phyloP scores from a whole-genome alignment of 2,888 invertebrate species.

The Xanthorhoe spadicearia region DNA sequence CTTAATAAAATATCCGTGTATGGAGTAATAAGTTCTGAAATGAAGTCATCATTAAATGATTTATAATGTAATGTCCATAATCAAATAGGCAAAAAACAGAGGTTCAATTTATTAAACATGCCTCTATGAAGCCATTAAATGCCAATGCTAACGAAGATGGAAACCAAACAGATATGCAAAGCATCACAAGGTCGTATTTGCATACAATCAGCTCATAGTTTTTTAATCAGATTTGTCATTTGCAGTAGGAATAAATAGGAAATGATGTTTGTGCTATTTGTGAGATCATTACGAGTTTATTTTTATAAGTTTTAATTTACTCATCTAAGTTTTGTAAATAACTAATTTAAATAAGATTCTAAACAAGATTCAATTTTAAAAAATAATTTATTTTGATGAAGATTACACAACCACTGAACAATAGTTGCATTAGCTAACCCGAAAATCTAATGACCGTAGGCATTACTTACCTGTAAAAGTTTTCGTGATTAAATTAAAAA shows the following conservation, averaged over 20 bases:
- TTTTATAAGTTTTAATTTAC: neutral
- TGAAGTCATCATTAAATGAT: neutral
- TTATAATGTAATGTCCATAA: neutral
- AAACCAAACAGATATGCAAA: conserved; percentile 63
- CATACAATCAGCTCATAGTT: conserved; percentile 68
- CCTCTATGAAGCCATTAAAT: conserved; percentile 48
- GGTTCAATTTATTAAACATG: conserved; percentile 44
- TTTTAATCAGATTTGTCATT: conserved; percentile 35
- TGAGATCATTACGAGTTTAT: neutral
- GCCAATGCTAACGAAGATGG: conserved; percentile 54
- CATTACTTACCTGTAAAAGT: too few species aligned
- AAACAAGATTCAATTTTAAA: too few species aligned
- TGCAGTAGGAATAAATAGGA: conserved; percentile 24
- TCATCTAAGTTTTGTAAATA: neutral
- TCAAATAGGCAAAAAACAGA: conserved; percentile 26
- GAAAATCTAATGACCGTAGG: too few species aligned
- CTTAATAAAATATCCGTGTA: too few species aligned
- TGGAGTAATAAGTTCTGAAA: too few species aligned
- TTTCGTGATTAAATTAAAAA: too few species aligned
- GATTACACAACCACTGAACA: too few species aligned
- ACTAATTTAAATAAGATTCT: too few species aligned
- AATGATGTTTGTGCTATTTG: neutral
- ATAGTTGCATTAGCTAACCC: too few species aligned
- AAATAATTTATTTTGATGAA: too few species aligned
- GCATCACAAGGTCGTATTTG: conserved; percentile 67